A percentile compares a stretch with the other conserved stretches of the same genome.
Conservation (phyloP, 2,888 invertebrate species). For the Andrena bicolor region DNA sequence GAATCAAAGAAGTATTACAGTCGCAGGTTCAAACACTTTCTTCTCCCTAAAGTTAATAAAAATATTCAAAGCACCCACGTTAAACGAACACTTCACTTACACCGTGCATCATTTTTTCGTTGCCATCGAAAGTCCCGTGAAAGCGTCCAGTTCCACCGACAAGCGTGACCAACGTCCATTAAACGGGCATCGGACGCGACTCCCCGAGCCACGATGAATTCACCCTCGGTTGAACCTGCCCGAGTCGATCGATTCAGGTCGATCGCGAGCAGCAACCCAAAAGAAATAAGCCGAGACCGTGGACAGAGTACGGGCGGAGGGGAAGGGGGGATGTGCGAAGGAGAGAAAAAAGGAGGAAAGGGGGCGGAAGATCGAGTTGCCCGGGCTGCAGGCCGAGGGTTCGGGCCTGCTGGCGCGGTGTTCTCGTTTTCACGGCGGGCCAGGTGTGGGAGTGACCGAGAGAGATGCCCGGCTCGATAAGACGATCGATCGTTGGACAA, state of each 20-base stretch:
- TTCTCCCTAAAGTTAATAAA: not conserved
- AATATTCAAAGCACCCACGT: not conserved
- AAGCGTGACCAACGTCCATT: conserved; percentile 16
- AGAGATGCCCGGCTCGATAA: conserved; percentile 73
- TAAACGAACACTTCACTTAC: not conserved
- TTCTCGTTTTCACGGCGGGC: conserved; percentile 64
- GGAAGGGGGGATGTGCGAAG: not conserved
- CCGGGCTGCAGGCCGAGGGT: not conserved
- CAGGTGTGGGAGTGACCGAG: conserved; percentile 78
- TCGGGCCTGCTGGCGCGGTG: conserved; percentile 36
- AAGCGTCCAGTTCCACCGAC: not conserved
- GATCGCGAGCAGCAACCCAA: conserved; percentile 2
- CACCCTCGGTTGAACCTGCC: conserved; percentile 32
- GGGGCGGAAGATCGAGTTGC: conserved; percentile 9
- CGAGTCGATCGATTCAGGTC: conserved; percentile 21
- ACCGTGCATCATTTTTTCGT: not conserved
- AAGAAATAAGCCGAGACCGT: not conserved
- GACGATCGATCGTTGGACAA: conserved; percentile 74
- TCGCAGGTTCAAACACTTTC: too few species aligned
- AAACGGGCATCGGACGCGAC: not conserved
- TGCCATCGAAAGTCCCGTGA: not conserved
- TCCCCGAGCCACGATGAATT: conserved; percentile 21
- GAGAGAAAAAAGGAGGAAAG: not conserved
- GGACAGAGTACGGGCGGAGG: not conserved
- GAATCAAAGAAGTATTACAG: too few species aligned